Evolutionary conservation across 1,140 invertebrate species (phyloP).

Genomic region (Psilanteris sp.): DNA sequence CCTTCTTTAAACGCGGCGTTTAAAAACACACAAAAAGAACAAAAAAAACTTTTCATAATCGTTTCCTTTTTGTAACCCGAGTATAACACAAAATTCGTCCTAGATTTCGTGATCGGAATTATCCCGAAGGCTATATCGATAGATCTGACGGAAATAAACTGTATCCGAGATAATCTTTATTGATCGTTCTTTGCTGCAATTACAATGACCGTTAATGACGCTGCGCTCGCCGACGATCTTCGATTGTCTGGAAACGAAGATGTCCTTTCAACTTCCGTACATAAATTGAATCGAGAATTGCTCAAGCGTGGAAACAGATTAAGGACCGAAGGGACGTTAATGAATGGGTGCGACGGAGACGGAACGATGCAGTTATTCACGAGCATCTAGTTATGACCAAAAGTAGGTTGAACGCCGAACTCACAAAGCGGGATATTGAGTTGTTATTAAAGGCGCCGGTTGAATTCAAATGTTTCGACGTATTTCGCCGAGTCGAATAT

Average conservation of each 20-base stretch:
- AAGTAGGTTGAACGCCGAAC: too few species aligned
- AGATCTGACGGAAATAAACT: slow-evolving; percentile 3
- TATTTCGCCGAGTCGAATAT: too few species aligned
- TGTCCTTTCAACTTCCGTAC: background rate
- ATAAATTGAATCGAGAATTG: slow-evolving; percentile 5
- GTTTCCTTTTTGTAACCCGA: too few species aligned
- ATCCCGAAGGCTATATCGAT: background rate
- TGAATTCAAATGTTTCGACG: too few species aligned
- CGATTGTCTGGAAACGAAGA: background rate
- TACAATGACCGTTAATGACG: background rate
- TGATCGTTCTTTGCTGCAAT: slow-evolving; percentile 1
- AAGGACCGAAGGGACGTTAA: background rate
- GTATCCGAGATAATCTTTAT: slow-evolving; percentile 3
- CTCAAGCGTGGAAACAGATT: background rate
- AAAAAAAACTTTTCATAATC: too few species aligned
- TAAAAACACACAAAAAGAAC: too few species aligned
- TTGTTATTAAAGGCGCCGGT: too few species aligned
- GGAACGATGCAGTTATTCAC: slow-evolving; percentile 4
- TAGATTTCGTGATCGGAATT: slow-evolving; percentile 6
- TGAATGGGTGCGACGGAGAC: background rate
- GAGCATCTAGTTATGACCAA: too few species aligned
- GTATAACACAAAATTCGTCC: background rate
- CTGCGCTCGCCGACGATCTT: background rate
- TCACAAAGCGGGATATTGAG: too few species aligned
- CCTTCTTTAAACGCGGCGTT: too few species aligned